These are phyloP conservation scores for Zaprionus obscuricornis DNA, from an alignment of 2,888 invertebrate species.

Conservation along the genomic window DNA sequence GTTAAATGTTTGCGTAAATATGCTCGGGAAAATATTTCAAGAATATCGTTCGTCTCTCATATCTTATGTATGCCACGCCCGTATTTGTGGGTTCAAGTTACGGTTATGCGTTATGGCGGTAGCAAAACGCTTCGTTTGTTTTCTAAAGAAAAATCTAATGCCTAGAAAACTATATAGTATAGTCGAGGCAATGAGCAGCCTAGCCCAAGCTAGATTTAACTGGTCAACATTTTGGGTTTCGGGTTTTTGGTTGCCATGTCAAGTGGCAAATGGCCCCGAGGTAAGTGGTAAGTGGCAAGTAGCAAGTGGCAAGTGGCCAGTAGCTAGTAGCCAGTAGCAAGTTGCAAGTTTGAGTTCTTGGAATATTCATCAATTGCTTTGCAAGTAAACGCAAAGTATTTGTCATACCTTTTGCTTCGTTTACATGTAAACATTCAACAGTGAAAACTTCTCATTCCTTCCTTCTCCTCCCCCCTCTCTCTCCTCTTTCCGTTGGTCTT, in stretches of 20 bases:
- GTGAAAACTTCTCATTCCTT: no score
- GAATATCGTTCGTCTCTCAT: slow-evolving; percentile 24
- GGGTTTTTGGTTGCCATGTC: slow-evolving; percentile 71
- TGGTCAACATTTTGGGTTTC: slow-evolving; percentile 49
- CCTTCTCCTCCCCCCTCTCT: no score
- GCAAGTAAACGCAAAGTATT: no score
- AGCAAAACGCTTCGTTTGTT: slow-evolving; percentile 66
- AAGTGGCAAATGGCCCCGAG: slow-evolving; percentile 50
- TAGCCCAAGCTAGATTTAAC: slow-evolving; percentile 23
- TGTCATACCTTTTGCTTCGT: slow-evolving; percentile 37
- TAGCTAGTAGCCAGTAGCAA: no score
- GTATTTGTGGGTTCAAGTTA: slow-evolving; percentile 29
- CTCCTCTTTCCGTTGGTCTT: no score
- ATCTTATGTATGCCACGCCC: slow-evolving; percentile 43
- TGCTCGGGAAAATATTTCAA: slow-evolving; percentile 29
- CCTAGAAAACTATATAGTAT: no score
- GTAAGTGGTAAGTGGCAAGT: slow-evolving; percentile 7
- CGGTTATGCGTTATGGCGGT: slow-evolving; percentile 35
- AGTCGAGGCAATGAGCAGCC: not conserved
- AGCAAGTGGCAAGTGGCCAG: slow-evolving; percentile 29
- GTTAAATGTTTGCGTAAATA: slow-evolving; percentile 80
- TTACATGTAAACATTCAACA: no score
- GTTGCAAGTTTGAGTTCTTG: slow-evolving; percentile 48
- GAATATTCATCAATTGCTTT: slow-evolving; percentile 48
- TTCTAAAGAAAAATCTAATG: slow-evolving; percentile 36